Evolutionary conservation across 2,797 vertebrate genomes (phyloP).

Genomic region (Anguilla marmorata): DNA sequence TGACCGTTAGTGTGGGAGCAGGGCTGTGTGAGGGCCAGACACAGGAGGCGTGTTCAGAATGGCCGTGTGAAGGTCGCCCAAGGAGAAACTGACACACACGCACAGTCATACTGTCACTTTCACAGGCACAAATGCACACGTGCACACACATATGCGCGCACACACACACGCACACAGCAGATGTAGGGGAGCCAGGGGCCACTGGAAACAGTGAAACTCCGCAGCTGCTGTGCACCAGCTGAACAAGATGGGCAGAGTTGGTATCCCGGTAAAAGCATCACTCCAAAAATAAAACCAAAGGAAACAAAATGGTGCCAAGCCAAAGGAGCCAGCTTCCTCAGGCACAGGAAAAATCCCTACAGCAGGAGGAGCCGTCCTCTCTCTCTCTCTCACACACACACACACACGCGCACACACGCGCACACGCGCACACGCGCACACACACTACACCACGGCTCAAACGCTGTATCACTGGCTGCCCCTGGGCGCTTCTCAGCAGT

Average conservation of each 20-base stretch:
- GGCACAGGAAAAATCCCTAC: too few species aligned
- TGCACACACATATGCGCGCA: not conserved
- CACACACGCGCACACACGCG: too few species aligned
- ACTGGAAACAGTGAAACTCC: not conserved
- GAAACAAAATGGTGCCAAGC: too few species aligned
- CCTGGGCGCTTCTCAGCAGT: not conserved
- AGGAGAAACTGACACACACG: not conserved
- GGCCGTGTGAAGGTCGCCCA: not conserved
- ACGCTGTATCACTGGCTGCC: not conserved
- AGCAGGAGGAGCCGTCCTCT: too few species aligned
- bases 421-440: too few species aligned
- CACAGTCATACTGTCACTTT: not conserved
- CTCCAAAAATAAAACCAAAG: too few species aligned
- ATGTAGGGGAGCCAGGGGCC: too few species aligned
- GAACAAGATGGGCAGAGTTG: too few species aligned
- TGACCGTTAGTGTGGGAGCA: not conserved
- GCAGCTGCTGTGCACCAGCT: not conserved
- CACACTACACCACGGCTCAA: not conserved
- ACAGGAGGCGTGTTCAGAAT: not conserved
- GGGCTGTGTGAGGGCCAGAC: not conserved
- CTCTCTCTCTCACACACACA: too few species aligned
- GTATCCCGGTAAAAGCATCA: too few species aligned
- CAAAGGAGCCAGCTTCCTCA: too few species aligned
- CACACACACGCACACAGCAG: not conserved
- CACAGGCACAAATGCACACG: not conserved